Conservation (phyloP, 2,888 invertebrate species). For the Stictocephala bisonia region DNA sequence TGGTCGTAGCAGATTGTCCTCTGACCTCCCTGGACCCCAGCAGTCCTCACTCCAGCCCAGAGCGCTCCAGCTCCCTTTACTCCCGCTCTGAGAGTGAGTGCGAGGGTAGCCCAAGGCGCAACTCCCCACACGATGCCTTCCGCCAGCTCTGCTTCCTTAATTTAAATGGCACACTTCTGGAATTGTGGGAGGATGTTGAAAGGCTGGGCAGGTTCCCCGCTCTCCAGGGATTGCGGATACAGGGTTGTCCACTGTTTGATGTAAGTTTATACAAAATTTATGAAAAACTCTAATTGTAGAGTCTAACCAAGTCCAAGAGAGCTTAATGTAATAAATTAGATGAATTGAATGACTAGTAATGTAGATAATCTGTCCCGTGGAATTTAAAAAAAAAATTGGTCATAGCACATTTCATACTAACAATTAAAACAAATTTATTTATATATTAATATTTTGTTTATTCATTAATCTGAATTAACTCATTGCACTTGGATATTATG, state of each 20-base stretch:
- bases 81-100: slow-evolving; percentile 69
- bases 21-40: slow-evolving; percentile 69
- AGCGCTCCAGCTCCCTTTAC: slow-evolving; percentile 42
- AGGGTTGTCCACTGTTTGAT: slow-evolving; percentile 75
- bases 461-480: too few species aligned
- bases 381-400: too few species aligned
- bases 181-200: slow-evolving; percentile 92
- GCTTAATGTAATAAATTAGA: too few species aligned
- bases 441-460: too few species aligned
- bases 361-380: too few species aligned
- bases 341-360: too few species aligned
- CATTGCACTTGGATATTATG: too few species aligned
- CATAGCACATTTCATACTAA: too few species aligned
- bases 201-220: slow-evolving; percentile 84
- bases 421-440: too few species aligned
- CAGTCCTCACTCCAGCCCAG: slow-evolving; percentile 47
- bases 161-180: slow-evolving; percentile 84
- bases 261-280: slow-evolving; percentile 61
- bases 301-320: too few species aligned
- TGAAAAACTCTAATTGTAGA: too few species aligned
- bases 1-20: slow-evolving; percentile 89
- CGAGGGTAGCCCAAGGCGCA: slow-evolving; percentile 65
- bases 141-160: slow-evolving; percentile 81
- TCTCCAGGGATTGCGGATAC: slow-evolving; percentile 85
- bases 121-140: slow-evolving; percentile 72